phyloP scores from a whole-genome alignment of 2,888 invertebrate species.

The Megaustenia siamemsis region DNA sequence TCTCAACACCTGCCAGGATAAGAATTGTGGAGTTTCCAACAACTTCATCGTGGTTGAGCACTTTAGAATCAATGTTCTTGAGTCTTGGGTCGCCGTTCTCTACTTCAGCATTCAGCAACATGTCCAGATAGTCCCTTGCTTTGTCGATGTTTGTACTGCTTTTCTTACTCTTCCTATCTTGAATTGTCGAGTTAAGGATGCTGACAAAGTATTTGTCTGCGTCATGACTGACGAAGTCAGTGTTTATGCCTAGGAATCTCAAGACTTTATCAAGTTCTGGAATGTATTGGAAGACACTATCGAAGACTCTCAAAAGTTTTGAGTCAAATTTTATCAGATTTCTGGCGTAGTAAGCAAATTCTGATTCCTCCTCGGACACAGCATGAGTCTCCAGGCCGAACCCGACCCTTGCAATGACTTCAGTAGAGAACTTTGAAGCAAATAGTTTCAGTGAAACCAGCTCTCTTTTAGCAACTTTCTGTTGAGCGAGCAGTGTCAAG shows the following conservation, averaged over 20 bases:
- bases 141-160: not conserved
- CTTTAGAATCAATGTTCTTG: not conserved
- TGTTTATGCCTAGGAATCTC: not conserved
- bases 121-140: constrained; percentile 34
- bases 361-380: constrained; percentile 28
- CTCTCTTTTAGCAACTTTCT: constrained; percentile 7
- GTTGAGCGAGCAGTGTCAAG: not conserved
- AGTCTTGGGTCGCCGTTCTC: constrained; percentile 8
- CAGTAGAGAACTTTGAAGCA: constrained; percentile 25
- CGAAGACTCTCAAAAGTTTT: not conserved
- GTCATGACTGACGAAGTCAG: constrained; percentile 3
- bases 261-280: not conserved
- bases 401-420: constrained; percentile 29
- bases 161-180: not conserved
- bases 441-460: constrained; percentile 21
- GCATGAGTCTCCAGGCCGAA: constrained; percentile 38
- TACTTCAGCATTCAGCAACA: constrained; percentile 25
- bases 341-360: constrained; percentile 24
- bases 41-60: constrained; percentile 19
- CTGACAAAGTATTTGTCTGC: constrained; percentile 31
- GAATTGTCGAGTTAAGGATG: constrained; percentile 14
- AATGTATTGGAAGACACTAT: not conserved
- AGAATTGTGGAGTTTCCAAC: constrained; percentile 26
- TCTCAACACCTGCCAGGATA: constrained; percentile 38
- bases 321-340: not conserved